phyloP scores from a whole-genome alignment of 2,113 vertebrate genomes.

The Ellobius talpinus region DNA sequence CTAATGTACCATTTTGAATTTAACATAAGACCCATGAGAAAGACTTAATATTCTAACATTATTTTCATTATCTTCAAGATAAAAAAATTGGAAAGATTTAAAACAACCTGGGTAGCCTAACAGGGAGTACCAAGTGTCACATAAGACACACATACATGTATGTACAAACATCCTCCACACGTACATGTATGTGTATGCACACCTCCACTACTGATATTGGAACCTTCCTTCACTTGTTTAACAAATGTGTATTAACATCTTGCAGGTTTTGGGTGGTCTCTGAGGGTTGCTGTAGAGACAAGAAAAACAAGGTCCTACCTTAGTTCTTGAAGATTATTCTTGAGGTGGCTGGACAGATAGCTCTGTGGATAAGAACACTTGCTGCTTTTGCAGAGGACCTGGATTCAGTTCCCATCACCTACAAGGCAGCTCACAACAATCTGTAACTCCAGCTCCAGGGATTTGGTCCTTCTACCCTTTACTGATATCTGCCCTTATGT shows the following conservation, averaged over 20 bases:
- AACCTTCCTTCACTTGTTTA: neutral
- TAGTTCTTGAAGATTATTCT: neutral
- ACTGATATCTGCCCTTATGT: neutral
- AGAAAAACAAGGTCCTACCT: neutral
- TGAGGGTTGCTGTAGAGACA: neutral
- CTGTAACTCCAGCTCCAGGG: neutral
- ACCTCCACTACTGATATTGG: neutral
- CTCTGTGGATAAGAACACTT: neutral
- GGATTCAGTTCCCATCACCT: too few species aligned
- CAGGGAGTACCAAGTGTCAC: neutral
- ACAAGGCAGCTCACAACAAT: neutral
- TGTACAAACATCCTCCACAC: neutral
- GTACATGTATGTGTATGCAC: neutral
- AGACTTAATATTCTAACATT: neutral
- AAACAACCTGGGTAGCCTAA: neutral
- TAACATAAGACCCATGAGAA: constrained; percentile 16
- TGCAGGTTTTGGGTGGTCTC: neutral
- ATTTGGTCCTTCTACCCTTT: neutral
- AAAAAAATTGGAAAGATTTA: neutral
- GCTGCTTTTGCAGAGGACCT: neutral
- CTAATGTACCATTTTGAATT: constrained; percentile 1
- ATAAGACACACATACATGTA: neutral
- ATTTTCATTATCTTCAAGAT: constrained; percentile 2
- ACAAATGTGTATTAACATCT: neutral
- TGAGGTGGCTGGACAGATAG: neutral